Conservation (phyloP, 2,888 invertebrate genomes). For the Mythimna impura region DNA sequence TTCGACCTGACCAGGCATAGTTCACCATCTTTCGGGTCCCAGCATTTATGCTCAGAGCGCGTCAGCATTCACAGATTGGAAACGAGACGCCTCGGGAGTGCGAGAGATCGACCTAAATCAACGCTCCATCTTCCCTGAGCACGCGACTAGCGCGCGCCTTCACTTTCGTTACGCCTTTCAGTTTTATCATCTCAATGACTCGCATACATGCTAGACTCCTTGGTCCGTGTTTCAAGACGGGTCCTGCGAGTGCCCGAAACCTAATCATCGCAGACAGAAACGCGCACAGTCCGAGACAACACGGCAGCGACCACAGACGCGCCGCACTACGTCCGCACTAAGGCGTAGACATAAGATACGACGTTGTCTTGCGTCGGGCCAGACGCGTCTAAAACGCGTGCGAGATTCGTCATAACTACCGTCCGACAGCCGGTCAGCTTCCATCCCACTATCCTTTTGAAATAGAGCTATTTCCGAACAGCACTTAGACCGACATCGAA, state of each 20-base stretch:
- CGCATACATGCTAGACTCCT: slow-evolving; percentile 91
- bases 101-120: slow-evolving; percentile 81
- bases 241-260: slow-evolving; percentile 90
- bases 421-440: slow-evolving; percentile 44
- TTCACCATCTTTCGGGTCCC: slow-evolving; percentile 94
- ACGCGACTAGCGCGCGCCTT: slow-evolving; percentile 81
- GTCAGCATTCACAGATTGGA: slow-evolving; percentile 82
- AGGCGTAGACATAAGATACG: slow-evolving; percentile 71
- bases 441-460: background rate
- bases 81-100: slow-evolving; percentile 91
- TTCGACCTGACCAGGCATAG: slow-evolving; percentile 93
- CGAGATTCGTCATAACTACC: slow-evolving; percentile 65
- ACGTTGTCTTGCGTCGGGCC: slow-evolving; percentile 73
- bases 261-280: slow-evolving; percentile 82
- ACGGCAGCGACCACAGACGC: slow-evolving; percentile 70
- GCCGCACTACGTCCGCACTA: slow-evolving; percentile 76
- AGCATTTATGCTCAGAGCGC: slow-evolving; percentile 92
- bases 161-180: slow-evolving; percentile 93
- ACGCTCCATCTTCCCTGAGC: slow-evolving; percentile 85
- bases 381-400: slow-evolving; percentile 73
- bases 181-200: slow-evolving; percentile 91
- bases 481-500: slow-evolving; percentile 84
- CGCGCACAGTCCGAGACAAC: slow-evolving; percentile 76
- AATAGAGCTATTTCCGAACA: slow-evolving; percentile 40
- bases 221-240: slow-evolving; percentile 91